Evolutionary conservation across 2,797 vertebrate species (phyloP), one percentile per base, ranked within the genome.

Genomic region (Acipenser oxyrinchus): DNA sequence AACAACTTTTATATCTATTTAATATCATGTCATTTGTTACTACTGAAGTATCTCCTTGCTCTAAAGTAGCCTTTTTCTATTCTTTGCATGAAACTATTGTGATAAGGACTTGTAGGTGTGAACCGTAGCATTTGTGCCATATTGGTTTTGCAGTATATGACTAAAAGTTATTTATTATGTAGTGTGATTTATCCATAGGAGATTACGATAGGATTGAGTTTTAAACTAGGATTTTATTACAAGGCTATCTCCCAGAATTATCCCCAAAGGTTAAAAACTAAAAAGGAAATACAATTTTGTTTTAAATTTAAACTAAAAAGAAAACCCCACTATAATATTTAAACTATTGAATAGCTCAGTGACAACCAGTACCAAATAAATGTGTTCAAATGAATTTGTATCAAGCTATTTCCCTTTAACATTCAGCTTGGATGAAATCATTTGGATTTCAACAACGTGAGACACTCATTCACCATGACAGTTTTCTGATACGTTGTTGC

Each of bases 1-100:
- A 92, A 93, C 86, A 91, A 89, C 80, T 93, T 95, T 94, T 89
- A 78, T 89, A 89, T 89, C 48, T 70, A 79, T 89, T 92, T 92
- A 91, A 89, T 92, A 90, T 73, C 75, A 84, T 88, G 90, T 91
- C 89, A 92, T 94, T 95, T 93, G 92, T 95, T 93, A 91, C 86
- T 93, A 89, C 84, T 91, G 89, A 92, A 85, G 79, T 82, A 76
- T 84, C 76, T 64, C 74, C 77, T 81, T 80, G 75, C 81, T 87
- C 77, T 81, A 74, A 83, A 78, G 74, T 83, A 78, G 83, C 84
- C 81, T 88, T 76, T 88, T 83, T 85, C 78, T 82, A 72, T 82
- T 81, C 80, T 87, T 88, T 85, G 87, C 88, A 89, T 93, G 90
- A 89, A 76, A 71, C 77, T 77, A 83, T 79, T 66, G 75, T 73